Evolutionary conservation across 2,888 invertebrate species (phyloP).

Genomic region (Caenorhabditis sp.): DNA sequence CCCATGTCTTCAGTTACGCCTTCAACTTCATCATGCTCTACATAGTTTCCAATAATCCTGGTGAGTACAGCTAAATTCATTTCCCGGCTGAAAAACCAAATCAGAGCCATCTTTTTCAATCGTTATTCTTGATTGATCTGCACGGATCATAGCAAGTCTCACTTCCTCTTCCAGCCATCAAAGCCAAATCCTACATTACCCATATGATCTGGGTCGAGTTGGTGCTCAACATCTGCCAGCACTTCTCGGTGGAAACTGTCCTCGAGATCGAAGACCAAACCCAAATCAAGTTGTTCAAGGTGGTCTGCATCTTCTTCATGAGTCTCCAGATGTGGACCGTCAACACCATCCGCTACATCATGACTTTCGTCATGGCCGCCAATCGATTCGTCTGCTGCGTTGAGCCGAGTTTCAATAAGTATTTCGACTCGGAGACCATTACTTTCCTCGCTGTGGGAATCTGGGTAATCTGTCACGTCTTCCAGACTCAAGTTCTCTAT

Average conservation of each 20-base stretch:
- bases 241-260: conserved; percentile 40
- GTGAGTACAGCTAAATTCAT: too few relatives aligned
- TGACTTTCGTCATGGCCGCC: conserved; percentile 50
- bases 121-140: too few relatives aligned
- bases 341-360: conserved; percentile 40
- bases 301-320: conserved; percentile 44
- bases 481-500: background rate
- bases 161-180: conserved; percentile 22
- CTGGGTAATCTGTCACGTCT: conserved; percentile 12
- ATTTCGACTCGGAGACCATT: conserved; percentile 37
- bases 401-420: conserved; percentile 36
- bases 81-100: too few relatives aligned
- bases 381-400: conserved; percentile 40
- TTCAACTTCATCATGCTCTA: conserved; percentile 38
- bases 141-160: too few relatives aligned
- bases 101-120: too few relatives aligned
- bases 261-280: conserved; percentile 30
- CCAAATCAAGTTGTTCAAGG: conserved; percentile 12
- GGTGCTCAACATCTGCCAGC: conserved; percentile 42
- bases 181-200: conserved; percentile 40
- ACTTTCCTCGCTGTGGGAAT: conserved; percentile 21
- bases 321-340: conserved; percentile 55
- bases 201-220: conserved; percentile 50
- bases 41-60: conserved; percentile 7
- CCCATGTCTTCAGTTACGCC: conserved; percentile 41